These are phyloP conservation scores for Oscheius sp. DNA, from an alignment of 2,888 invertebrate species.

Conservation along the genomic window DNA sequence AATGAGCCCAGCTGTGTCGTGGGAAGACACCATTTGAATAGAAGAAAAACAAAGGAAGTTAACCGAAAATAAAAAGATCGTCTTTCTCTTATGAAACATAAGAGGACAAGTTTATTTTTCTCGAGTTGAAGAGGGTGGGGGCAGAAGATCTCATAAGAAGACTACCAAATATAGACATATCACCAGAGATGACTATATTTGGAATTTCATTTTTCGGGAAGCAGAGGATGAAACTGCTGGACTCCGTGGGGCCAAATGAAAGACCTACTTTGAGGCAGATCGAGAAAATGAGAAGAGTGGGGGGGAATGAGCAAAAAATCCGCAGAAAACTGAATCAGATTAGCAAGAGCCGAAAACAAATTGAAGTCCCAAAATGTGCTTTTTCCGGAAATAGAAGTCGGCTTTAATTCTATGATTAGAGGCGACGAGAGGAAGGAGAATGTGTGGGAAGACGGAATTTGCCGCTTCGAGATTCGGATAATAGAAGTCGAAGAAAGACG, in stretches of 20 bases:
- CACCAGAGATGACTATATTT: conserved; percentile 21
- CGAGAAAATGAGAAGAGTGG: not conserved
- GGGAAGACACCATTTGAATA: not conserved
- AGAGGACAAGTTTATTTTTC: not conserved
- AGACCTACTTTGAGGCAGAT: not conserved
- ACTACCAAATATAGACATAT: not conserved
- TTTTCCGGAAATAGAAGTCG: not conserved
- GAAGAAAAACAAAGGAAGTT: not conserved
- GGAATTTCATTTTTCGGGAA: conserved; percentile 16
- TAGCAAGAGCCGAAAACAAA: not conserved
- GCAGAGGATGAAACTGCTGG: conserved; percentile 4
- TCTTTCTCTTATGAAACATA: conserved; percentile 4
- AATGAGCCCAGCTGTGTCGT: conserved; percentile 16
- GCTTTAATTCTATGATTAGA: too few species aligned
- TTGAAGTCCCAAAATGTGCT: not conserved
- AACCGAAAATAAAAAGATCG: not conserved
- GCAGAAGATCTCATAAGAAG: conserved; percentile 7
- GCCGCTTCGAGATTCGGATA: too few species aligned
- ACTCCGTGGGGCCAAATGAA: not conserved
- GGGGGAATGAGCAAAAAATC: not conserved
- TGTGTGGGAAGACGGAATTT: not conserved
- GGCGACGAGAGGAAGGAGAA: not conserved
- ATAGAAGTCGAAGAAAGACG: too few species aligned
- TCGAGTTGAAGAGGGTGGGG: not conserved
- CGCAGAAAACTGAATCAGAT: not conserved